Evolutionary conservation across 2,797 vertebrate genomes (phyloP).

Genomic region (Psittacula echo): DNA sequence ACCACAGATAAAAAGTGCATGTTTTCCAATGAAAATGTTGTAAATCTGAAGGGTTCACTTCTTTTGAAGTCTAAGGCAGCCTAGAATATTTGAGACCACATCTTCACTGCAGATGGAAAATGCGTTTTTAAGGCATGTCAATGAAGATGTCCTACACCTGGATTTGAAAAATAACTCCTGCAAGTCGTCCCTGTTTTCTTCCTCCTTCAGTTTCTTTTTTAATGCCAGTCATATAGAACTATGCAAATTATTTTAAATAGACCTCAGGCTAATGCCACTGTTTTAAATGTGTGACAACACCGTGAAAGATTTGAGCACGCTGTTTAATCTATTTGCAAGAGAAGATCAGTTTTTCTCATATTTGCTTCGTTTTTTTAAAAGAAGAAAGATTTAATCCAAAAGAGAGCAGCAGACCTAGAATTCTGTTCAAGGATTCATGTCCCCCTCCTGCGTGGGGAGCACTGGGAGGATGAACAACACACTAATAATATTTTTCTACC

Average conservation of each 20-base stretch:
- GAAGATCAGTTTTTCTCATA: slow-evolving; percentile 5
- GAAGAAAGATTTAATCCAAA: slow-evolving; percentile 25
- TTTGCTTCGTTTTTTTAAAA: neutral
- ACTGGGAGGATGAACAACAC: slow-evolving; percentile 19
- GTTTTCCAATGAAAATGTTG: neutral
- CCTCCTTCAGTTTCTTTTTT: neutral
- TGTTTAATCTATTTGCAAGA: slow-evolving; percentile 44
- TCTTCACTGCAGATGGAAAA: neutral
- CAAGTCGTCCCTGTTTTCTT: neutral
- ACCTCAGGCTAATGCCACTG: slow-evolving; percentile 23
- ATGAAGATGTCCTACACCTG: slow-evolving; percentile 6
- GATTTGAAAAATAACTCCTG: slow-evolving; percentile 55
- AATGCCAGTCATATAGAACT: slow-evolving; percentile 43
- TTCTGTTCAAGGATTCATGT: slow-evolving; percentile 56
- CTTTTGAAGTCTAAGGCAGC: neutral
- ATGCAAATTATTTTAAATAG: slow-evolving; percentile 57
- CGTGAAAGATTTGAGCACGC: neutral
- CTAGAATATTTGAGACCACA: neutral
- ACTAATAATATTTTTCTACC: slow-evolving; percentile 44
- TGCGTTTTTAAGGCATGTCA: neutral
- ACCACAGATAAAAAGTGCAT: neutral
- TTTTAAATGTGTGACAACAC: slow-evolving; percentile 36
- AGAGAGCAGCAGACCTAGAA: slow-evolving; percentile 7
- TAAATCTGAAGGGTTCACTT: slow-evolving; percentile 11
- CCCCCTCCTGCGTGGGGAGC: slow-evolving; percentile 24